Conservation (phyloP, 1,140 invertebrate genomes). For the Oncopodura yosiiana region DNA sequence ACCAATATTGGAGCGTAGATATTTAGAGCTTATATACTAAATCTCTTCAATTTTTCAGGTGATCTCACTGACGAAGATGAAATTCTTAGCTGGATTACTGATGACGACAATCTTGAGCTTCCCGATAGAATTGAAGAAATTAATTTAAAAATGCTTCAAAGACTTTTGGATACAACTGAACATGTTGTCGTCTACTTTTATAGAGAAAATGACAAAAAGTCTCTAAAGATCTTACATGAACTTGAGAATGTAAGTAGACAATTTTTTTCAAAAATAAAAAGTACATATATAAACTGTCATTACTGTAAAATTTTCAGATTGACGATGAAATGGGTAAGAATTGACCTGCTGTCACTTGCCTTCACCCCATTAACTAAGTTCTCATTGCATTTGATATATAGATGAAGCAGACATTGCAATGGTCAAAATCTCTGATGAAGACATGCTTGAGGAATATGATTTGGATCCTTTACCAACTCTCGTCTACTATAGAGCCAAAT, state of each 20-base stretch:
- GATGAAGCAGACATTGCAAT: conserved; percentile 91
- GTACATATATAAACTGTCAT: conserved; percentile 4
- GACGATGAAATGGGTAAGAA: conserved; percentile 16
- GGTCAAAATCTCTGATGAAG: conserved; percentile 83
- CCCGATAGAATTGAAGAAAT: conserved; percentile 90
- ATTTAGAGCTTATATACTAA: conserved; percentile 56
- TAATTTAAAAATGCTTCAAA: conserved; percentile 80
- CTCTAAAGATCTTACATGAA: conserved; percentile 77
- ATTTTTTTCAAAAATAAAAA: conserved; percentile 1
- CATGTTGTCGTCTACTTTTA: conserved; percentile 87
- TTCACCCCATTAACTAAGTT: not conserved
- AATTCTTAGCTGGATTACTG: conserved; percentile 79
- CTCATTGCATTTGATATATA: not conserved
- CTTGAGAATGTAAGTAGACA: conserved; percentile 79
- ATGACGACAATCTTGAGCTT: conserved; percentile 81
- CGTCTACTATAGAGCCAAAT: conserved; percentile 78
- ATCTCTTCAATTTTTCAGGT: conserved; percentile 60
- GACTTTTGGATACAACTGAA: conserved; percentile 75
- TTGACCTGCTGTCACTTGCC: not conserved
- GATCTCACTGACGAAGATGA: conserved; percentile 84
- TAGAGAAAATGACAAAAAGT: conserved; percentile 71
- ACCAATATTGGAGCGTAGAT: conserved; percentile 80
- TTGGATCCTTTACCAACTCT: conserved; percentile 68
- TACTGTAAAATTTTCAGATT: too few relatives aligned
- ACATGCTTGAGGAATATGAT: conserved; percentile 80